Conservation (phyloP, 2,888 invertebrate genomes). For the Hyppa rectilinea region DNA sequence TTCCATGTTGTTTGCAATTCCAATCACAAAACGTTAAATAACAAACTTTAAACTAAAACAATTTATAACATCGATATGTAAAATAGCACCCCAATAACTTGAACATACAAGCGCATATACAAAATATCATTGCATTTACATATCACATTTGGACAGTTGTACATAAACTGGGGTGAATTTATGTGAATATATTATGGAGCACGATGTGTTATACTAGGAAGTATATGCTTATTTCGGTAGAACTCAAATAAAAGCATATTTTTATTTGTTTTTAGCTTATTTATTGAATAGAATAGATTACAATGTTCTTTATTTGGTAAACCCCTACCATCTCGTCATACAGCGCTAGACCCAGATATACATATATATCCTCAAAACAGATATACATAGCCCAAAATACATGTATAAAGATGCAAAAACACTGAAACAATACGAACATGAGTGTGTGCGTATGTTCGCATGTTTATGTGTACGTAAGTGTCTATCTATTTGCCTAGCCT, state of each 20-base stretch:
- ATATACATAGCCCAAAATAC: too few species aligned
- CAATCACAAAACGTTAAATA: constrained; percentile 1
- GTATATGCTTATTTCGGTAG: constrained; percentile 5
- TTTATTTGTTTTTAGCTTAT: too few species aligned
- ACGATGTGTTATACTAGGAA: not conserved
- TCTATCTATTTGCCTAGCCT: too few species aligned
- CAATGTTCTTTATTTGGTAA: too few species aligned
- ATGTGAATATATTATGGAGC: constrained; percentile 23
- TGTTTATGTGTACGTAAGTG: too few species aligned
- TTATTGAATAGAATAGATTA: too few species aligned
- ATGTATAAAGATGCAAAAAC: too few species aligned
- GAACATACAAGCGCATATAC: not conserved
- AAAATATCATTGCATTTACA: constrained; percentile 9
- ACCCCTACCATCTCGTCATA: too few species aligned
- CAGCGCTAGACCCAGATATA: too few species aligned
- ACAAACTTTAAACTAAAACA: constrained; percentile 5
- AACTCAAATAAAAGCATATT: not conserved
- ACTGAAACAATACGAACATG: too few species aligned
- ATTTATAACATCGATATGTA: constrained; percentile 15
- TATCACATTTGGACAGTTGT: not conserved
- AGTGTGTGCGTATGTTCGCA: too few species aligned
- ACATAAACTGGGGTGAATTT: constrained; percentile 28
- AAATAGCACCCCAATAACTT: constrained; percentile 19
- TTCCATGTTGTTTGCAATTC: not conserved
- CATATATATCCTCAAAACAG: too few species aligned